Percentiles rank a stretch among this genome's conserved stretches.
Conservation (phyloP, 2,113 vertebrate genomes). For the Camelus dromedarius region DNA sequence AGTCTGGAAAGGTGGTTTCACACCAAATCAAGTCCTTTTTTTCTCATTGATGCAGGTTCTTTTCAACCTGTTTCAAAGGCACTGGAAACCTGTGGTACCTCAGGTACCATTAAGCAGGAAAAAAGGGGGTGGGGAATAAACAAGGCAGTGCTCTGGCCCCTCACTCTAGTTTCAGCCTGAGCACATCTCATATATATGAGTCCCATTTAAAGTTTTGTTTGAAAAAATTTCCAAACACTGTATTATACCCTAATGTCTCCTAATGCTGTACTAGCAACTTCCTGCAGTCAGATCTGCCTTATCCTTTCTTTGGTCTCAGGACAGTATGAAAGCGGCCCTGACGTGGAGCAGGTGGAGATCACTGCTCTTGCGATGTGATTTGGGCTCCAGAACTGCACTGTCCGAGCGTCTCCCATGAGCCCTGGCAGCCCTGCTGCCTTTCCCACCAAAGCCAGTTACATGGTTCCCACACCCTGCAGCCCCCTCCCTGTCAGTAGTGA, state of each 20-base stretch:
- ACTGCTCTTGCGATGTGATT: background rate
- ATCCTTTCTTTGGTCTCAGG: background rate
- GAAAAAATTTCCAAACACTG: background rate
- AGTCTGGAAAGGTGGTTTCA: background rate
- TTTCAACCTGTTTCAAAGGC: background rate
- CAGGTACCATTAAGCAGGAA: background rate
- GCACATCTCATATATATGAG: background rate
- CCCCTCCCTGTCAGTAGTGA: constrained; percentile 85
- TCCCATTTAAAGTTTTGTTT: background rate
- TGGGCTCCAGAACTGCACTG: background rate
- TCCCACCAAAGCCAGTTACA: background rate
- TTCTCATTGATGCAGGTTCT: background rate
- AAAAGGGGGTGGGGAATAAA: background rate
- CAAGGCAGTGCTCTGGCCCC: rapidly evolving
- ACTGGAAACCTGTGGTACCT: background rate
- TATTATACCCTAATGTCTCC: background rate
- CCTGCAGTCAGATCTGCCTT: background rate
- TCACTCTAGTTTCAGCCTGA: background rate
- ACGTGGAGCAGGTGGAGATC: too few species aligned
- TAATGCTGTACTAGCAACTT: too few species aligned
- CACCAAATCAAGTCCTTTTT: background rate
- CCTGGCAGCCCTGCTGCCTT: background rate
- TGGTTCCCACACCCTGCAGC: constrained; percentile 85
- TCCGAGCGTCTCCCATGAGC: background rate
- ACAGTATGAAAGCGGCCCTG: background rate